Base-by-base conservation (phyloP, 2,888 invertebrate species). In the Sycophila texana region DNA sequence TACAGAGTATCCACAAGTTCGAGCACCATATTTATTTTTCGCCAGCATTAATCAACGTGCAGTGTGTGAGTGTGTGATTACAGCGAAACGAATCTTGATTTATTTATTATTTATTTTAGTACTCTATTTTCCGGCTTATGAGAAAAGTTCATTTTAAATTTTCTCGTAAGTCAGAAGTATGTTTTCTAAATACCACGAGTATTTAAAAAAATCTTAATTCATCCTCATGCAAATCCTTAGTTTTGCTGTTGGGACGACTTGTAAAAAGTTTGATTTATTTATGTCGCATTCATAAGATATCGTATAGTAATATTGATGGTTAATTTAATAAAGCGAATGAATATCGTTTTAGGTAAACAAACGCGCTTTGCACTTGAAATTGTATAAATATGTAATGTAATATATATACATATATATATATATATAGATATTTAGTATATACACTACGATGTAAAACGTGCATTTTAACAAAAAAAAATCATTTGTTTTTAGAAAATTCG, bases 51-150 rank as follows among this genome's bases (percentile, higher is more conserved):
- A 79, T 77, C 76, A 84, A 85, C 83, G 82, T 81, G 81, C 83
- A 85, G 84, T 84, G 83, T 86, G 86, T 86, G 83, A 83, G 83
- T 83, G 82, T 85, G 85, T 87, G 87, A 84, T 84, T 85, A 83
- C 84, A 84, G 84, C 83, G 85, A 85, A 85, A 85, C 84, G 85
- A 86, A 86, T 83, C 81, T 83, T 79, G 81, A 86, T 85, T 83
- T 89, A 89, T 89, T 89, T 89, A 89, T 90, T 90, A 90, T 89
- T 90, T 89, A 89, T 89, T 89, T 84, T 87, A 89, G 84, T 84
- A 85, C 49, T 68, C 49, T 77, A 73, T 75, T 55, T 70, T 75
- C 75, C 68, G 75, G 22, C 83, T 82, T 83, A 66, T 73, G 74
- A 75, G 75, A 18, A 65, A 78, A 49, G 53, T 60, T 63, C 13